Evolutionary conservation across 2,797 vertebrate species (phyloP).

Genomic region (Sciurus vulgaris): DNA sequence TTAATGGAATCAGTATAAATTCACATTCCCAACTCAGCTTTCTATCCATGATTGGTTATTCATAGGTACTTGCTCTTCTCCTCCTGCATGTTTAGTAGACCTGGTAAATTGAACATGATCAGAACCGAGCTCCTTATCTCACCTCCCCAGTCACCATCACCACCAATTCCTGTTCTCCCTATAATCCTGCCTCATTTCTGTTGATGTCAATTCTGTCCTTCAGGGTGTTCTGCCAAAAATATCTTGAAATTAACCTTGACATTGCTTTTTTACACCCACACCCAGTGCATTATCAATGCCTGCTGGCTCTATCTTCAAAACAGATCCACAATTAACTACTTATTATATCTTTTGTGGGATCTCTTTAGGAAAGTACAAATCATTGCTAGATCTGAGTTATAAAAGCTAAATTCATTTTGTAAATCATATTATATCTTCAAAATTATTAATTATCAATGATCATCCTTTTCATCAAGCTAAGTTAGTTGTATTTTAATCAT

Average conservation of each 20-base stretch:
- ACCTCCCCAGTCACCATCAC: neutral
- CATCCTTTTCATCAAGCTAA: neutral
- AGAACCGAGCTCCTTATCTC: neutral
- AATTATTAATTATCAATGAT: neutral
- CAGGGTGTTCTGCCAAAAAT: neutral
- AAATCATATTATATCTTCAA: neutral
- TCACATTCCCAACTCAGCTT: neutral
- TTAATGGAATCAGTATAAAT: neutral
- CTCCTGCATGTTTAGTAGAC: neutral
- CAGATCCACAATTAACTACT: neutral
- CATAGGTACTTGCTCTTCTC: neutral
- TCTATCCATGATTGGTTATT: neutral
- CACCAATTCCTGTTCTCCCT: neutral
- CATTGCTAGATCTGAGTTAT: neutral
- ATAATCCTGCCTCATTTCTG: neutral
- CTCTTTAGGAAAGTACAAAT: neutral
- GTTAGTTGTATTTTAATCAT: neutral
- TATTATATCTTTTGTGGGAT: neutral
- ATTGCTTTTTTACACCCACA: neutral
- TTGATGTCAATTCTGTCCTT: neutral
- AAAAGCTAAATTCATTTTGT: neutral
- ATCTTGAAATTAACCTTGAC: neutral
- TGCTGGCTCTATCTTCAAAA: constrained; percentile 2
- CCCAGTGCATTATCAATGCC: neutral
- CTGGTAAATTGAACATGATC: neutral